Evolutionary conservation across 2,797 vertebrate genomes (phyloP), one percentile per base, ranked within the genome.

Genomic region (Triplophysa bombifrons): DNA sequence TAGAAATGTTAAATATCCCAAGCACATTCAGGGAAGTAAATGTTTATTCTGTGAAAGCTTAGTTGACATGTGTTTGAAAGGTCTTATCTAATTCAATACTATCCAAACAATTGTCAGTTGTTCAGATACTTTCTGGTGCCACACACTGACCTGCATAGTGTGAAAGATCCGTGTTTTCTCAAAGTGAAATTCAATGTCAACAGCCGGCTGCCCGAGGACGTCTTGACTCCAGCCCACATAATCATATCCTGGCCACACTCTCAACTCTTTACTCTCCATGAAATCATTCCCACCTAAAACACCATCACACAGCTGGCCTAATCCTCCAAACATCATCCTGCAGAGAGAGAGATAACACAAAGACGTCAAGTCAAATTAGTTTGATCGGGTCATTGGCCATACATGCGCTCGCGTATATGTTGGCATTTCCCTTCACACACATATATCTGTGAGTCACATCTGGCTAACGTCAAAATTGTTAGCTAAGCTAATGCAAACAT

Each of bases 221-320:
- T 94, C 93, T 0, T 93, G 93, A 73, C 86, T 94, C 97, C 97
- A 98, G 27, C 97, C 97, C 72, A 98, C 92, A 6, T 97, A 98
- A 89, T 98, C 97, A 0, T 98, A 98, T 11, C 97, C 96, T 0
- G 96, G 94, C 96, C 95, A 96, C n/a, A 98, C 96, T 17, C 93
- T 92, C n/a, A 96, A 91, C 90, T 98, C 96, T 51, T 94, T 96
- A 19, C 91, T 95, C 84, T 95, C 83, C 41, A 89, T 81, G 77
- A 98, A 98, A 89, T 98, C 96, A 2, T 98, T 96, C 76, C 95
- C 91, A 1, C 97, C 97, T 74, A 97, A 87, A 72, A 96, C 95
- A 0, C 96, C 96, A 0, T 98, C 97, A 0, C 94, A 92, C 84
- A 98, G 89, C 86, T 98, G 97, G 63, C 97, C 97, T 80, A 98